These are phyloP conservation scores for Stigmatopora argus DNA, from an alignment of 2,113 vertebrate genomes.

Conservation along the genomic window DNA sequence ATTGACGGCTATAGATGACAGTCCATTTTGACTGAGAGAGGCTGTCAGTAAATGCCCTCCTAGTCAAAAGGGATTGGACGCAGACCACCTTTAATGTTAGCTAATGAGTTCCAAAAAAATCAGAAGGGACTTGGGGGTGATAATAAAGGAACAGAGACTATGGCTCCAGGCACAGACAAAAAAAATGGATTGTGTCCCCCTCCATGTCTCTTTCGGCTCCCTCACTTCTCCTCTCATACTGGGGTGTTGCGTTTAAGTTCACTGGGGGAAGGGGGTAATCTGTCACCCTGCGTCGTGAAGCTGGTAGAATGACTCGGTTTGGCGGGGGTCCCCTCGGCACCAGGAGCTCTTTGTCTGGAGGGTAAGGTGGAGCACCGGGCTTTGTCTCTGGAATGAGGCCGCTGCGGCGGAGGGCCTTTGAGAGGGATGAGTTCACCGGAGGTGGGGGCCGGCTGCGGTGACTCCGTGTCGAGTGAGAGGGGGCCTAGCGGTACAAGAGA, in stretches of 20 bases:
- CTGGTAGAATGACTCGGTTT: constrained; percentile 66
- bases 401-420: constrained; percentile 60
- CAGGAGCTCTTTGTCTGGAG: constrained; percentile 48
- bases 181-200: constrained; percentile 40
- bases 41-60: too few species aligned
- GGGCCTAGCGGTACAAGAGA: constrained; percentile 34
- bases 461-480: constrained; percentile 20
- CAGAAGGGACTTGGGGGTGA: constrained; percentile 22
- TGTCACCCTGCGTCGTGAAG: constrained; percentile 58
- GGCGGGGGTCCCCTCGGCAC: constrained; percentile 32
- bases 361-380: constrained; percentile 66
- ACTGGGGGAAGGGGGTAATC: constrained; percentile 56
- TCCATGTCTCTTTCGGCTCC: constrained; percentile 12
- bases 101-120: constrained; percentile 9
- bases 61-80: too few species aligned
- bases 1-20: too few species aligned
- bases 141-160: constrained; percentile 23
- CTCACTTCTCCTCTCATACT: constrained; percentile 39
- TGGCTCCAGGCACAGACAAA: constrained; percentile 42
- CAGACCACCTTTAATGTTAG: too few species aligned
- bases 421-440: constrained; percentile 55
- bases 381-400: constrained; percentile 58
- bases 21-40: too few species aligned
- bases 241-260: constrained; percentile 59
- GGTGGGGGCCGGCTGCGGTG: constrained; percentile 31